Evolutionary conservation across 2,888 invertebrate genomes (phyloP).

Genomic region (Caenorhabditis angaria): DNA sequence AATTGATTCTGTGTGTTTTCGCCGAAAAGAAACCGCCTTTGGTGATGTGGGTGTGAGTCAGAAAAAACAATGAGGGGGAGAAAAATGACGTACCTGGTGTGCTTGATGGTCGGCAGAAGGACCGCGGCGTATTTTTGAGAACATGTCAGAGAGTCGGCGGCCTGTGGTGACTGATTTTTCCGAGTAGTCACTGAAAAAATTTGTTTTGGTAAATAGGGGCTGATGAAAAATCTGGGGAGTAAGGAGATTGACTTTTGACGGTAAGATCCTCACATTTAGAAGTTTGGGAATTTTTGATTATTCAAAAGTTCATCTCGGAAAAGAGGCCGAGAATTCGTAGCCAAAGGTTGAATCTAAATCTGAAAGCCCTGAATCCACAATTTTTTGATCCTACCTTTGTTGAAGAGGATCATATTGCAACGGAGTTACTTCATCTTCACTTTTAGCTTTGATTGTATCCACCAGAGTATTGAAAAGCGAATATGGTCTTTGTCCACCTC

Average conservation of each 20-base stretch:
- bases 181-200: constrained; percentile 16
- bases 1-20: not conserved
- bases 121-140: constrained; percentile 60
- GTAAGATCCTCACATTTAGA: too few relatives aligned
- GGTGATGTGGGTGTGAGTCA: constrained; percentile 5
- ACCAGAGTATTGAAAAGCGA: constrained; percentile 70
- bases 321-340: too few relatives aligned
- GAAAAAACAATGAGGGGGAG: not conserved
- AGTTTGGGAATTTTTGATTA: too few relatives aligned
- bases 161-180: constrained; percentile 40
- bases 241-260: too few relatives aligned
- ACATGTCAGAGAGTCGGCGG: constrained; percentile 68
- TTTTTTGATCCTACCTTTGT: constrained; percentile 29
- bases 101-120: constrained; percentile 47
- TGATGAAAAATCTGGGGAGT: not conserved
- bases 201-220: not conserved
- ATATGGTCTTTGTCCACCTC: constrained; percentile 39
- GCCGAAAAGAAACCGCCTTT: constrained; percentile 5
- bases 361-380: not conserved
- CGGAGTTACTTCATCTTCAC: constrained; percentile 54
- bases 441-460: constrained; percentile 71
- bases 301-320: too few relatives aligned
- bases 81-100: constrained; percentile 31
- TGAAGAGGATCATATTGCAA: constrained; percentile 28
- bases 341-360: not conserved